These are phyloP conservation scores for Sussaba pulchella DNA, from an alignment of 2,888 invertebrate species.

Conservation along the genomic window DNA sequence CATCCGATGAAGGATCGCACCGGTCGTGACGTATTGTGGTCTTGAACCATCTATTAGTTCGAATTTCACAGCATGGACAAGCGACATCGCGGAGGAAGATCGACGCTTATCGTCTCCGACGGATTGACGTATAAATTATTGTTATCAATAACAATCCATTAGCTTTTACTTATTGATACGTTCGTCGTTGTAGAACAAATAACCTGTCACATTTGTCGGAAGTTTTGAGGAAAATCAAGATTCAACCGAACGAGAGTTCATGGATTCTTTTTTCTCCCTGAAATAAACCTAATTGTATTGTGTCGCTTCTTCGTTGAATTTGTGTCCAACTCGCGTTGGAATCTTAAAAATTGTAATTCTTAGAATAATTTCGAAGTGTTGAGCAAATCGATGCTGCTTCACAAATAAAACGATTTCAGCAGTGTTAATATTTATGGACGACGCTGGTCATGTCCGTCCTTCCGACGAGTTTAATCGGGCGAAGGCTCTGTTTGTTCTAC, in stretches of 20 bases:
- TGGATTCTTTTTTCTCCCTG: neutral
- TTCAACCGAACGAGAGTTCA: neutral
- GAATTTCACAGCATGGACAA: conserved; percentile 50
- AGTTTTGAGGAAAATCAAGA: neutral
- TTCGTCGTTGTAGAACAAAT: too few relatives aligned
- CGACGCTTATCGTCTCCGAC: conserved; percentile 21
- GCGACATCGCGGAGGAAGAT: neutral
- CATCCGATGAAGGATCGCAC: conserved; percentile 38
- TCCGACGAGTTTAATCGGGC: conserved; percentile 26
- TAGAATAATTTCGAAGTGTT: neutral
- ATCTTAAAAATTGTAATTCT: neutral
- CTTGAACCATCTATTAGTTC: conserved; percentile 63
- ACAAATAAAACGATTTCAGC: neutral
- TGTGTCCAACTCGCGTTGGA: neutral
- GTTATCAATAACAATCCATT: conserved; percentile 62
- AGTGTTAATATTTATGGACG: neutral
- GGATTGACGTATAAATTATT: conserved; percentile 39
- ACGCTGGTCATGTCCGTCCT: neutral
- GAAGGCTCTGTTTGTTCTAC: conserved; percentile 40
- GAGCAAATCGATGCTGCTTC: neutral
- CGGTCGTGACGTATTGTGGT: conserved; percentile 52
- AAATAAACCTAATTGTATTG: neutral
- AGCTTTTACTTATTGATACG: too few relatives aligned
- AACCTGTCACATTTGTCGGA: too few relatives aligned
- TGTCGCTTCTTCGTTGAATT: neutral